Percentiles rank a stretch among this genome's conserved stretches.
These are phyloP conservation scores for Onchidella celtica DNA, from an alignment of 2,888 invertebrate species.

Conservation along the genomic window DNA sequence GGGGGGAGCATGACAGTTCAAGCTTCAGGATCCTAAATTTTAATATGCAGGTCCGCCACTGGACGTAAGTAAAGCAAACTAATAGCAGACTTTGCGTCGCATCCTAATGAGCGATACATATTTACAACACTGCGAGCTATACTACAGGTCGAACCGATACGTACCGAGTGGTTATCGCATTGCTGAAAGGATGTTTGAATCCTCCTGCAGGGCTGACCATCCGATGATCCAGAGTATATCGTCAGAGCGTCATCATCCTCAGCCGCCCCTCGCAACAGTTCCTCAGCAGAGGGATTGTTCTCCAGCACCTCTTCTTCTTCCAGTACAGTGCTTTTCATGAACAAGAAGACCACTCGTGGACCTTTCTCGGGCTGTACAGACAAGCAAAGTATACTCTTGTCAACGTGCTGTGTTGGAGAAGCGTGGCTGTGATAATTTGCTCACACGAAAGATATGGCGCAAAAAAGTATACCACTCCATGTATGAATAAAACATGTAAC, in stretches of 20 bases:
- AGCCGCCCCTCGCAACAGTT: not conserved
- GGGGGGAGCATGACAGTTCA: too few species aligned
- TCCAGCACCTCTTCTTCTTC: constrained; percentile 6
- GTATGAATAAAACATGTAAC: too few species aligned
- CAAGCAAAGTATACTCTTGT: too few species aligned
- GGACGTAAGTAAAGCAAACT: too few species aligned
- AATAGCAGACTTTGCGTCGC: too few species aligned
- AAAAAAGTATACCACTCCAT: not conserved
- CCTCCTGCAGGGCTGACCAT: constrained; percentile 15
- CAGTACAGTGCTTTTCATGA: not conserved
- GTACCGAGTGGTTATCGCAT: constrained; percentile 19
- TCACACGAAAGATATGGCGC: not conserved
- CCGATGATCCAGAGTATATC: constrained; percentile 31
- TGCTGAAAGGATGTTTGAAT: not conserved
- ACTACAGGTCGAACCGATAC: too few species aligned
- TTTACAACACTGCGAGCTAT: too few species aligned
- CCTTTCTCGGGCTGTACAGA: constrained; percentile 39
- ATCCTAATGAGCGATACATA: too few species aligned
- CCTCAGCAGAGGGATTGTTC: not conserved
- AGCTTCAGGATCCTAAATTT: too few species aligned
- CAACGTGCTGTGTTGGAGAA: not conserved
- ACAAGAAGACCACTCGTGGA: constrained; percentile 25
- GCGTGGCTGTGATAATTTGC: not conserved
- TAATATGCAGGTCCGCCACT: too few species aligned
- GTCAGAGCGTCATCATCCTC: constrained; percentile 29